Evolutionary conservation across 2,113 vertebrate species (phyloP).

Genomic region (Onychostruthus taczanowskii): DNA sequence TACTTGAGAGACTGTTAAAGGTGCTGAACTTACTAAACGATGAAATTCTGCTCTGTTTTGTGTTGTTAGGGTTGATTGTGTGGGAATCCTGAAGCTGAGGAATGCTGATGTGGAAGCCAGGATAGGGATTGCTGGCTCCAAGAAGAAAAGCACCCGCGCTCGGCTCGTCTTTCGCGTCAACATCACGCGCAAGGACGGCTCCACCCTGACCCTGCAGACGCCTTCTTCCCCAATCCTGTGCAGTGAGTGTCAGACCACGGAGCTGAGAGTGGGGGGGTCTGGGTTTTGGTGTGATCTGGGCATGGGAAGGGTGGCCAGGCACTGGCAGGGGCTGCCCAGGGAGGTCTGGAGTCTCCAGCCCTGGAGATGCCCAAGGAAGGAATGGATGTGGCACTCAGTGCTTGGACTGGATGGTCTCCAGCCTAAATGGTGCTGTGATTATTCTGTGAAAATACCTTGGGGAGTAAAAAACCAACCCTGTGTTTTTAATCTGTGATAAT

Average conservation of each 20-base stretch:
- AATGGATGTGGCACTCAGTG: rapidly evolving
- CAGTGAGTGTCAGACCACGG: conserved; percentile 81
- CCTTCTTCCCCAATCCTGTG: conserved; percentile 93
- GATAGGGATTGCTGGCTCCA: conserved; percentile 94
- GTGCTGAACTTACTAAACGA: neutral
- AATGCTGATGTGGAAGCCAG: conserved; percentile 98
- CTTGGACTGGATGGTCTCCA: neutral
- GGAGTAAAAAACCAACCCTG: rapidly evolving
- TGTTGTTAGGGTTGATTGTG: conserved; percentile 89
- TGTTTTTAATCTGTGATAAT: neutral
- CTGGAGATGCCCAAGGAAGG: neutral
- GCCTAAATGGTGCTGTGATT: neutral
- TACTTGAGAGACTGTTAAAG: neutral
- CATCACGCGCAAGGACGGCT: conserved; percentile 89
- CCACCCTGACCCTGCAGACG: conserved; percentile 90
- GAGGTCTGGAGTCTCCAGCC: rapidly evolving
- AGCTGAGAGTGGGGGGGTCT: rapidly evolving
- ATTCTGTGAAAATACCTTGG: neutral
- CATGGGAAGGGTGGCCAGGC: neutral
- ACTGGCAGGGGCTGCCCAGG: neutral
- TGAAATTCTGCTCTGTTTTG: neutral
- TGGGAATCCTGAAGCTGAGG: conserved; percentile 94
- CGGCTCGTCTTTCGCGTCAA: conserved; percentile 95
- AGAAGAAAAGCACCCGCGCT: conserved; percentile 98
- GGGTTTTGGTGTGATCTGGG: neutral